Conservation (phyloP, 2,797 vertebrate species). For the Anguilla pacifica region DNA sequence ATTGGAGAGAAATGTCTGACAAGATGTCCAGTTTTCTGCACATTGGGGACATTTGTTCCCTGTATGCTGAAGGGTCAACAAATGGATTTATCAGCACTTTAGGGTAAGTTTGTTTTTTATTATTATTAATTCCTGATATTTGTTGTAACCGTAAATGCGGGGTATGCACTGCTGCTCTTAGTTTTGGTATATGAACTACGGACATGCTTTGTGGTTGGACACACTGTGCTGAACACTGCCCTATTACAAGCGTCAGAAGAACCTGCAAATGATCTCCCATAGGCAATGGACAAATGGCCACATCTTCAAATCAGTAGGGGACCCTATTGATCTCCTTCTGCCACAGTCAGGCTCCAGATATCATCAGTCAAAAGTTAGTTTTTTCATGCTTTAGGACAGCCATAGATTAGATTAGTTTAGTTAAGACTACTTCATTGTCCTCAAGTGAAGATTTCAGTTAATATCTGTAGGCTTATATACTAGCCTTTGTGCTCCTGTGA, state of each 20-base stretch:
- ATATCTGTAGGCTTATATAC: neutral
- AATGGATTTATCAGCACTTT: slow-evolving; percentile 99
- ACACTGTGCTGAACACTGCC: neutral
- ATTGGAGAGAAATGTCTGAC: slow-evolving; percentile 87
- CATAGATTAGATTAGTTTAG: neutral
- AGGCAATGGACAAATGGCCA: neutral
- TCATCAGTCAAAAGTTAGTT: neutral
- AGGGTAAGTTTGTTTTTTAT: slow-evolving; percentile 79
- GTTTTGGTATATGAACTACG: neutral
- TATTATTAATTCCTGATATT: slow-evolving; percentile 12
- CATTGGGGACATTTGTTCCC: slow-evolving; percentile 97
- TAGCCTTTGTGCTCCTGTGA: neutral
- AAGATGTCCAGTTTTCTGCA: slow-evolving; percentile 99
- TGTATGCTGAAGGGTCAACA: slow-evolving; percentile 96
- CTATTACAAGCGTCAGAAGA: neutral
- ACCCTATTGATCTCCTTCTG: neutral
- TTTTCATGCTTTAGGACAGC: neutral
- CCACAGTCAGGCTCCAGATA: neutral
- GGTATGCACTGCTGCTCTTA: neutral
- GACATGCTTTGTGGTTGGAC: neutral
- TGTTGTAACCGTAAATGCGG: neutral
- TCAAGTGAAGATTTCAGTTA: neutral
- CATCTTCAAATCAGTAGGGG: neutral
- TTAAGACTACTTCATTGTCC: neutral
- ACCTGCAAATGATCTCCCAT: neutral